These are phyloP conservation scores for Girardinichthys multiradiatus DNA, from an alignment of 2,113 vertebrate genomes.

Conservation along the genomic window DNA sequence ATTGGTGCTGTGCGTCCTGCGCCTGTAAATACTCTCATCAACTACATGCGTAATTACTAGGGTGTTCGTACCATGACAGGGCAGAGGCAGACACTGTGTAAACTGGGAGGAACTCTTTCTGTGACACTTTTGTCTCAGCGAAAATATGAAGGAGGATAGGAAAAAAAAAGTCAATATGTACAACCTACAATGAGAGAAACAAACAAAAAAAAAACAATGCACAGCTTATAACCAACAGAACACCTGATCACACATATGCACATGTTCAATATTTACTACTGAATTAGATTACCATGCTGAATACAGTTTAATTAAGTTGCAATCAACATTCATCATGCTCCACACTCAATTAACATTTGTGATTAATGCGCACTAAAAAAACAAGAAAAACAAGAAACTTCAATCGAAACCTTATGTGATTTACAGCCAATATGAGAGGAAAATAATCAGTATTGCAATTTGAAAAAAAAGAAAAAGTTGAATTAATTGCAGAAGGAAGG, in stretches of 20 bases:
- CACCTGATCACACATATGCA: background rate
- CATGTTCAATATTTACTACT: slow-evolving; percentile 13
- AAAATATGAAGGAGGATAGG: slow-evolving; percentile 3
- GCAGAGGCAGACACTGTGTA: too few relatives aligned
- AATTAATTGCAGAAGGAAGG: background rate
- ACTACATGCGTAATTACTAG: too few relatives aligned
- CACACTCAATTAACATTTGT: slow-evolving; percentile 17
- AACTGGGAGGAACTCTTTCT: too few relatives aligned
- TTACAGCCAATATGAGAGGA: background rate
- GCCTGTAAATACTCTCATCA: too few relatives aligned
- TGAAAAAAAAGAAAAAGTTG: background rate
- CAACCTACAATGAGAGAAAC: background rate
- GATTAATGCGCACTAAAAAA: background rate
- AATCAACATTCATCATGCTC: slow-evolving; percentile 46
- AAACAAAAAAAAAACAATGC: too few relatives aligned
- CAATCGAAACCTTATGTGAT: background rate
- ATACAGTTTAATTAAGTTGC: slow-evolving; percentile 48
- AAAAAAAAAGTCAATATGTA: slow-evolving; percentile 42
- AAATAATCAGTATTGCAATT: background rate
- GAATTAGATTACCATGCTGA: slow-evolving; percentile 36
- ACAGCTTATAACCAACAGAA: background rate
- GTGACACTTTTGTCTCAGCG: slow-evolving; percentile 30
- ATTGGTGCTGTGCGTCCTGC: too few relatives aligned
- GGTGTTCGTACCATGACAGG: too few relatives aligned
- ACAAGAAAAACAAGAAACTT: background rate